Evolutionary conservation across 2,113 vertebrate genomes (phyloP).

Genomic region (Brachirus orientalis): DNA sequence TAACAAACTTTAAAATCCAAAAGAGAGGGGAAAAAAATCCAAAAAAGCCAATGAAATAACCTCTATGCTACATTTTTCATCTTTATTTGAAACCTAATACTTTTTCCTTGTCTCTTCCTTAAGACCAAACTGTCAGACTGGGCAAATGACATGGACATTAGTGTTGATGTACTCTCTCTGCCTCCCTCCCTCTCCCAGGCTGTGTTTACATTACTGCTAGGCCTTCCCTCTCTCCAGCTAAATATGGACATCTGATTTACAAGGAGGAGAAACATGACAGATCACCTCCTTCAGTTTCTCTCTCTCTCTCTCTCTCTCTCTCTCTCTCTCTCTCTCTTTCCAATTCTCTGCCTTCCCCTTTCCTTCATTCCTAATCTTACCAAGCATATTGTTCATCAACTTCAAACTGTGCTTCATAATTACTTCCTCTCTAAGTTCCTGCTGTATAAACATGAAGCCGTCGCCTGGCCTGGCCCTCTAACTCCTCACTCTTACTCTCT

Average conservation of each 20-base stretch:
- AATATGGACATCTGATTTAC: constrained; percentile 84
- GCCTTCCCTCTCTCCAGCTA: constrained; percentile 81
- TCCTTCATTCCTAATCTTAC: constrained; percentile 36
- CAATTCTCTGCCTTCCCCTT: constrained; percentile 28
- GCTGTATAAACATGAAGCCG: constrained; percentile 50
- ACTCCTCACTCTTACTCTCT: constrained; percentile 22
- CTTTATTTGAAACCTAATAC: constrained; percentile 17
- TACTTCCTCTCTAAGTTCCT: constrained; percentile 64
- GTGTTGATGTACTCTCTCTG: constrained; percentile 53
- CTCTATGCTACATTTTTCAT: neutral
- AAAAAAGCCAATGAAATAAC: neutral
- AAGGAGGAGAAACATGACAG: constrained; percentile 61
- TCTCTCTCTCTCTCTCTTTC: constrained; percentile 22
- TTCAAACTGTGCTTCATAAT: constrained; percentile 61
- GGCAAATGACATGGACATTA: constrained; percentile 48
- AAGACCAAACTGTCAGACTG: constrained; percentile 25
- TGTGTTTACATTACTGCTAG: constrained; percentile 82
- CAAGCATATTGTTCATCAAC: constrained; percentile 50
- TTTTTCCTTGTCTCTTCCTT: constrained; percentile 13
- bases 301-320: constrained; percentile 26
- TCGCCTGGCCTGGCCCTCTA: constrained; percentile 16
- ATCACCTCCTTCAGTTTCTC: constrained; percentile 58
- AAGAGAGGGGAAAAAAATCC: neutral
- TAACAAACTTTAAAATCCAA: constrained; percentile 7
- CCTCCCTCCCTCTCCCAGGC: constrained; percentile 66